These are phyloP conservation scores for Elysia chlorotica DNA, from an alignment of 1,140 invertebrate species.

Conservation along the genomic window DNA sequence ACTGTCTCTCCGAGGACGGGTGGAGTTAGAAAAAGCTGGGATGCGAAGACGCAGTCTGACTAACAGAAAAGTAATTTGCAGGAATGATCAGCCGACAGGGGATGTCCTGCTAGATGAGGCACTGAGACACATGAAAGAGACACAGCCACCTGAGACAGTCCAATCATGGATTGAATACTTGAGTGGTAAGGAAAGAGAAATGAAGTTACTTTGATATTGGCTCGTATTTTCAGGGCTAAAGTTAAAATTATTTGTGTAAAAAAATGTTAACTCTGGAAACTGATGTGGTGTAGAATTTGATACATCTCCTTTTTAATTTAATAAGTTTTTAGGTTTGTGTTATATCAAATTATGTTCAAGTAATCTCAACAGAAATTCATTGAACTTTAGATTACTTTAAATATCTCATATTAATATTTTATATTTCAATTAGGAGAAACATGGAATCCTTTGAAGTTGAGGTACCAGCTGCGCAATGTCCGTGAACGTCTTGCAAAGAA, in stretches of 20 bases:
- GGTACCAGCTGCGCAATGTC: slow-evolving; percentile 98
- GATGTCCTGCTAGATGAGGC: slow-evolving; percentile 98
- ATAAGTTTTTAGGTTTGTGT: background rate
- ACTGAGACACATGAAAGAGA: slow-evolving; percentile 88
- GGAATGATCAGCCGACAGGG: slow-evolving; percentile 91
- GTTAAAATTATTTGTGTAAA: background rate
- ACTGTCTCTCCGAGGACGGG: slow-evolving; percentile 87
- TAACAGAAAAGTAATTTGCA: slow-evolving; percentile 72
- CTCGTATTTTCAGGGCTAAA: background rate
- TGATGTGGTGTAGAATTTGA: background rate
- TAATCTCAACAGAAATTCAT: background rate
- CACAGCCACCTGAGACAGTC: slow-evolving; percentile 94
- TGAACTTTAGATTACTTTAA: no score
- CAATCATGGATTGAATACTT: slow-evolving; percentile 99
- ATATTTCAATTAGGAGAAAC: slow-evolving; percentile 97
- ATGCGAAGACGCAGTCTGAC: slow-evolving; percentile 91
- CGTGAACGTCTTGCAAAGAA: slow-evolving; percentile 98
- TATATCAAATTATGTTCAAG: background rate
- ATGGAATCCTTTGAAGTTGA: slow-evolving; percentile 98
- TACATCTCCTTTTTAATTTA: no score
- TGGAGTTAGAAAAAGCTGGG: slow-evolving; percentile 95
- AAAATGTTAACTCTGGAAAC: no score
- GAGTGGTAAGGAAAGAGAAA: slow-evolving; percentile 88
- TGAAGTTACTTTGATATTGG: no score
- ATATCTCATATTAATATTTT: no score